A percentile compares a stretch with the other conserved stretches of the same genome.
Conservation (phyloP, 2,888 invertebrate genomes). For the Oxyteleia sp. region DNA sequence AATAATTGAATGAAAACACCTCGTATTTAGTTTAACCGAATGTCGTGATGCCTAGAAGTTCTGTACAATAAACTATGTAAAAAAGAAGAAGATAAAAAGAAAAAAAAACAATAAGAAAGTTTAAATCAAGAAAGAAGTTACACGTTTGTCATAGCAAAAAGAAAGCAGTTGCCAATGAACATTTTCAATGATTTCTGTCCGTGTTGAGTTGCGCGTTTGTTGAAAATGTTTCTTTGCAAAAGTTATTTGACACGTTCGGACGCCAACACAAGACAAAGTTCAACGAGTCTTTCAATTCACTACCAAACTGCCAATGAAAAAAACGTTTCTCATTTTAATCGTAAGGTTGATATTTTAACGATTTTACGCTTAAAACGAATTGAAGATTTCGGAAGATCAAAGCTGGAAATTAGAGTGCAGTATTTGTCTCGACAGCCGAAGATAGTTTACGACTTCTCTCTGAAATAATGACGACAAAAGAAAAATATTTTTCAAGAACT, state of each 20-base stretch:
- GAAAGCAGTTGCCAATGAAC: conserved; percentile 51
- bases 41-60: conserved; percentile 60
- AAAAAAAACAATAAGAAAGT: conserved; percentile 55
- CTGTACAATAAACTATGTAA: conserved; percentile 51
- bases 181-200: conserved; percentile 55
- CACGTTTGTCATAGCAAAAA: conserved; percentile 29
- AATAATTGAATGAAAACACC: conserved; percentile 47
- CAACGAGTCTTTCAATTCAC: conserved; percentile 64
- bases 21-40: conserved; percentile 62
- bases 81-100: conserved; percentile 9
- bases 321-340: conserved; percentile 60
- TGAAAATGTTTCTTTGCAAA: conserved; percentile 61
- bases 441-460: conserved; percentile 48
- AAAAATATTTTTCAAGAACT: conserved; percentile 27
- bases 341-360: conserved; percentile 58
- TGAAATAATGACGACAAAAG: conserved; percentile 26
- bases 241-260: conserved; percentile 51
- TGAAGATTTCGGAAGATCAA: conserved; percentile 20
- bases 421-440: conserved; percentile 21
- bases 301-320: conserved; percentile 67
- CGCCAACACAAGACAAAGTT: conserved; percentile 44
- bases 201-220: conserved; percentile 36
- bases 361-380: conserved; percentile 47
- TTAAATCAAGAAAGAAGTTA: conserved; percentile 21
- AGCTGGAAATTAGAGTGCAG: conserved; percentile 44